These are phyloP conservation scores for Callimorpha dominula DNA, from an alignment of 2,888 invertebrate genomes.

Conservation along the genomic window DNA sequence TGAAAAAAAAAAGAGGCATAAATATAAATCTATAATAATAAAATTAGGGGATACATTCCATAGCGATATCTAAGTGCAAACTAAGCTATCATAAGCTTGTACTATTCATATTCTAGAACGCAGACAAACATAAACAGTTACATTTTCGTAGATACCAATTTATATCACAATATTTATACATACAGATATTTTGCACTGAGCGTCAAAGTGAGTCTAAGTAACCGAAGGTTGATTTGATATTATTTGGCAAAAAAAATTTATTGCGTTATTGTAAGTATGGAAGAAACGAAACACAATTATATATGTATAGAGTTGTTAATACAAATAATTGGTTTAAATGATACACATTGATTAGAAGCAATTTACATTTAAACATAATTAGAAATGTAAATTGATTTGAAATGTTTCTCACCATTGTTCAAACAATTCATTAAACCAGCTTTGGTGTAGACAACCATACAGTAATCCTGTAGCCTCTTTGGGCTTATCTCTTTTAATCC, in stretches of 20 bases:
- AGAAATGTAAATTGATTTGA: background rate
- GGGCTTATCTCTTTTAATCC: slow-evolving; percentile 52
- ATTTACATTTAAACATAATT: background rate
- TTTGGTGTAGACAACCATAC: slow-evolving; percentile 54
- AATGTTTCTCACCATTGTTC: background rate
- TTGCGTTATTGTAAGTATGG: background rate
- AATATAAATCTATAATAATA: background rate
- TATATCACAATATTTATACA: background rate
- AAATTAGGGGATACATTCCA: too few species aligned
- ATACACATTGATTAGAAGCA: background rate
- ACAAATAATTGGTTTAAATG: background rate
- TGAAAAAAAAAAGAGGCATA: background rate
- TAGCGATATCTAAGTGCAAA: too few species aligned
- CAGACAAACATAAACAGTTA: too few species aligned
- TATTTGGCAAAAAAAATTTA: background rate
- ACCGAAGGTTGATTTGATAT: background rate
- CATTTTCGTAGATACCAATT: background rate
- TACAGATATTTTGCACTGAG: background rate
- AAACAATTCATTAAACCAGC: background rate
- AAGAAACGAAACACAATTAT: background rate
- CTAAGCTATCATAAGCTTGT: too few species aligned
- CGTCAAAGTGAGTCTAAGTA: background rate
- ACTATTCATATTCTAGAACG: too few species aligned
- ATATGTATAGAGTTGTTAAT: background rate
- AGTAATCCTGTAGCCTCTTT: slow-evolving; percentile 58